Percentiles rank a stretch among this genome's conserved stretches.
Evolutionary conservation across 2,113 vertebrate genomes (phyloP).

Genomic region (Bubalus kerabau): DNA sequence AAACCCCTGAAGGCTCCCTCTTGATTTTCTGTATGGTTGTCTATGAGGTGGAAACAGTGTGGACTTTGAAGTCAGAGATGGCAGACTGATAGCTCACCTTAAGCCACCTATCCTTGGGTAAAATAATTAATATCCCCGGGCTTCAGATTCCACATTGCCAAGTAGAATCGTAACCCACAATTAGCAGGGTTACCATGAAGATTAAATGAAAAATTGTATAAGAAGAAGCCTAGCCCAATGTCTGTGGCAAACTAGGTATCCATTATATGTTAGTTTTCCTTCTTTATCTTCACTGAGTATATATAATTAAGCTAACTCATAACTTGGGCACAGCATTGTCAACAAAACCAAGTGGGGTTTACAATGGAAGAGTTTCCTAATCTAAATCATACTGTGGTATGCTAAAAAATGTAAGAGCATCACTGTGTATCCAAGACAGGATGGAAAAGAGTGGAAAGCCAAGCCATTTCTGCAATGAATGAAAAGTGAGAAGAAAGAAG

Average conservation of each 20-base stretch:
- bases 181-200: not conserved
- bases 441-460: not conserved
- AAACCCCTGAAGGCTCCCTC: not conserved
- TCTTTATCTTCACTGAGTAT: not conserved
- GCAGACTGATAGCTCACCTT: not conserved
- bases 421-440: not conserved
- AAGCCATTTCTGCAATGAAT: not conserved
- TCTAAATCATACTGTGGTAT: conserved; percentile 5
- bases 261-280: not conserved
- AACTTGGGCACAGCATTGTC: not conserved
- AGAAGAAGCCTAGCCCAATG: not conserved
- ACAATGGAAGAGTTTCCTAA: not conserved
- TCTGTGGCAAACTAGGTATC: not conserved
- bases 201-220: not conserved
- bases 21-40: not conserved
- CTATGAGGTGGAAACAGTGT: not conserved
- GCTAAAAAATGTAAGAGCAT: not conserved
- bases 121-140: not conserved
- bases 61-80: not conserved
- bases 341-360: conserved; percentile 21
- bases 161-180: not conserved
- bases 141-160: not conserved
- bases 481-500: not conserved
- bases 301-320: not conserved
- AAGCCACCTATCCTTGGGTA: not conserved